Evolutionary conservation across 2,797 vertebrate genomes (phyloP).

Genomic region (Enteromius argenteus): DNA sequence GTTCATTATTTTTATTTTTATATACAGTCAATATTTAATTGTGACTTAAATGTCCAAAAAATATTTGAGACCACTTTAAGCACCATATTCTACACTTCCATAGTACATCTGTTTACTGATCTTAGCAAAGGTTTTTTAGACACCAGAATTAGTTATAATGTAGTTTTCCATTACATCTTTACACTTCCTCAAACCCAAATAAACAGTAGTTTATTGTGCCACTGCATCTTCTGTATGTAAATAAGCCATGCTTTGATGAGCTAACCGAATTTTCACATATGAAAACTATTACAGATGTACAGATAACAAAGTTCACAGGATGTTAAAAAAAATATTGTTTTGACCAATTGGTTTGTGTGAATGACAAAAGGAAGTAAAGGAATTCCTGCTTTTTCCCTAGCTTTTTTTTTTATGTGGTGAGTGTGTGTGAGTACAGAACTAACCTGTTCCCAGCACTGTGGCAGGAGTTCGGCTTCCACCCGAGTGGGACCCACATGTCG

Average conservation of each 20-base stretch:
- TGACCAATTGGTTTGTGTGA: not conserved
- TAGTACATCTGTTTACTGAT: not conserved
- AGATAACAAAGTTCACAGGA: not conserved
- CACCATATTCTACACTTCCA: not conserved
- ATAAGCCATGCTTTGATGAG: not conserved
- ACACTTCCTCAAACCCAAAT: not conserved
- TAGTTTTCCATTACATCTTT: not conserved
- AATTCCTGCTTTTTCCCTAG: not conserved
- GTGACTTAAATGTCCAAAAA: not conserved
- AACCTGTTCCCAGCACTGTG: conserved; percentile 99
- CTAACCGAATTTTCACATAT: not conserved
- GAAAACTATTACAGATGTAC: not conserved
- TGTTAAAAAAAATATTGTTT: not conserved
- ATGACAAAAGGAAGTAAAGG: not conserved
- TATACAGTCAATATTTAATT: not conserved
- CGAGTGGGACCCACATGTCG: conserved; percentile 96
- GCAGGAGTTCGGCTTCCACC: conserved; percentile 97
- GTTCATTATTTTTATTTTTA: not conserved
- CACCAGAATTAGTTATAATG: not conserved
- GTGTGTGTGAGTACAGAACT: conserved; percentile 47
- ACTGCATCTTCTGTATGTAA: not conserved
- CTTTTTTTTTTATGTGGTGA: not conserved
- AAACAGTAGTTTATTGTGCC: conserved; percentile 9
- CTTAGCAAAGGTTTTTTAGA: not conserved
- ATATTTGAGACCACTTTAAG: not conserved